Evolutionary conservation across 2,113 vertebrate species (phyloP), one percentile per base, ranked within the genome.

Genomic region (Tragelaphus buxtoni): DNA sequence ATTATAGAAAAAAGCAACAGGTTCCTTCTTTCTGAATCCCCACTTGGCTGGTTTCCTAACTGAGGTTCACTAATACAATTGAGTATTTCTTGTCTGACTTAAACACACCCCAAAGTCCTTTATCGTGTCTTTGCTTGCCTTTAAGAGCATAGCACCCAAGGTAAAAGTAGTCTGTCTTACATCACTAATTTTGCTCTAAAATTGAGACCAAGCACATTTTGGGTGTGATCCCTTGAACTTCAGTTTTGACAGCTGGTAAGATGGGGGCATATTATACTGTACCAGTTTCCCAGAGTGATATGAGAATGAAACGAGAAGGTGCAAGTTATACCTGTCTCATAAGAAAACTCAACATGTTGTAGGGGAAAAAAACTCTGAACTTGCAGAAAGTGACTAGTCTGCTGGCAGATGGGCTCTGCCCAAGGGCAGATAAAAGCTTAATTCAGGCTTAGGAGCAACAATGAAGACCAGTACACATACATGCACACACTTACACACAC

Each of bases 401-500:
- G 80, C 80, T 88, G 85, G 97, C 97, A 97, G 97, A 97, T 97
- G 96, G 97, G 88, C 90, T 97, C 55, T 96, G 98, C 95, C 97
- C 95, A 97, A 97, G 94, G 97, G 95, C 95, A 95, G 69, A 94
- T 92, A 96, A 92, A 93, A 96, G 88, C 95, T 97, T 96, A 96
- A 83, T 96, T 95, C 84, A 79, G 85, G 92, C 55, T 97, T 90
- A 96, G 84, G 51, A 90, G 63, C 69, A 96, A 97, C 95, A 97
- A 89, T 95, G 85, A 92, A 81, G 83, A 74, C 39, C 14, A 51
- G 17, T 55, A 77, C 35, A 55, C 53, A 81, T 32, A 86, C 86
- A 90, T 65, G 87, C 63, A 82, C 74, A 74, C 81, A 49, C 61
- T 39, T 5, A 47, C 7, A 9, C 51, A 20, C 49, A 9, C 24